phyloP scores from a whole-genome alignment of 2,797 vertebrate genomes.

The Gallinago nigripennis region DNA sequence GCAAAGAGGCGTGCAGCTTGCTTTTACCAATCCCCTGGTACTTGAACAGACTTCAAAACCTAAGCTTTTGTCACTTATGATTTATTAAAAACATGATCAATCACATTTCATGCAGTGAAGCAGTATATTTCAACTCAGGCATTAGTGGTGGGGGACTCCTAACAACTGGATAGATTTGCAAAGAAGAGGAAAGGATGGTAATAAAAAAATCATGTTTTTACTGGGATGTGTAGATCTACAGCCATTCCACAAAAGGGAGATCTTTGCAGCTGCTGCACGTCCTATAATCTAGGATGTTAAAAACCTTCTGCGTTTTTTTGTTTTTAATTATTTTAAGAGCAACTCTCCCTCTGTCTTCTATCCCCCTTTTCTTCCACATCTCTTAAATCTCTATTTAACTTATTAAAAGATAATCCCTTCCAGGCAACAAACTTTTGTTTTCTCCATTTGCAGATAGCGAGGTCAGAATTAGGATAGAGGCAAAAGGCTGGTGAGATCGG shows the following conservation, averaged over 20 bases:
- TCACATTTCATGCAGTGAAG: background rate
- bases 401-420: constrained; percentile 11
- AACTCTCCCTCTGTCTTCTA: background rate
- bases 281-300: background rate
- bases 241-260: background rate
- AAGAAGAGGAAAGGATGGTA: background rate
- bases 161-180: background rate
- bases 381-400: background rate
- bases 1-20: background rate
- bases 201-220: background rate
- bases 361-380: accelerated
- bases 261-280: background rate
- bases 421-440: constrained; percentile 37
- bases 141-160: background rate
- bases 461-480: background rate
- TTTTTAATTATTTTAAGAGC: background rate
- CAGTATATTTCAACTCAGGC: background rate
- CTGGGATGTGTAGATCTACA: background rate
- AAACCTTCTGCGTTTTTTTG: background rate
- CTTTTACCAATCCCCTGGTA: background rate
- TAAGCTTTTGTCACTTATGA: background rate
- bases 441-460: background rate
- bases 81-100: background rate
- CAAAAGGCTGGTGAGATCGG: background rate
- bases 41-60: background rate